Conservation (phyloP, 2,113 vertebrate species). For the Anser brachyrhynchus region DNA sequence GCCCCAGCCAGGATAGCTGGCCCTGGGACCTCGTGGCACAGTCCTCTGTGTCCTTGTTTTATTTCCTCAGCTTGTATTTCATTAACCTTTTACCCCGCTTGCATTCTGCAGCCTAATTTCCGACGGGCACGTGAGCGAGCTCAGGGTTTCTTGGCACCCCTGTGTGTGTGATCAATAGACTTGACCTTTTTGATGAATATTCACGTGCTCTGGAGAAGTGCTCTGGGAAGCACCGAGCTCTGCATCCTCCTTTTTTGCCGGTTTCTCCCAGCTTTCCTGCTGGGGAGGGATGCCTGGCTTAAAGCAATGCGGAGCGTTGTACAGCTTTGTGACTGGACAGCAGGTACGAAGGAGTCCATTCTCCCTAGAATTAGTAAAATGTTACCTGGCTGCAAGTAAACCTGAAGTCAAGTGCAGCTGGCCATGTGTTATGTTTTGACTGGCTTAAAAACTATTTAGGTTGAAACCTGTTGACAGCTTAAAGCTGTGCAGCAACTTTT, state of each 20-base stretch:
- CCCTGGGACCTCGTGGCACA: neutral
- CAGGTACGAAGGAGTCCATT: fast-evolving
- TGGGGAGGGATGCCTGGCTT: fast-evolving
- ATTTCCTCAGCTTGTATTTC: conserved; percentile 32
- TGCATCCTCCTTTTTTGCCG: neutral
- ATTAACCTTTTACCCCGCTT: conserved; percentile 17
- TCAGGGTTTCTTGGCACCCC: fast-evolving
- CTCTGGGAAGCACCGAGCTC: neutral
- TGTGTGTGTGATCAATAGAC: fast-evolving
- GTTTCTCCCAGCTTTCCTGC: neutral
- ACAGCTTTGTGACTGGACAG: neutral
- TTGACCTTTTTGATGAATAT: neutral
- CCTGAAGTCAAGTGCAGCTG: neutral
- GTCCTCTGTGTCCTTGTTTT: neutral
- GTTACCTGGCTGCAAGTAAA: conserved; percentile 8
- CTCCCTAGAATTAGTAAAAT: neutral
- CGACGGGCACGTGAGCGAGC: fast-evolving
- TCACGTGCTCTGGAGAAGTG: fast-evolving
- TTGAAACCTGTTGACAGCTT: conserved; percentile 13
- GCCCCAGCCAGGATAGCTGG: neutral
- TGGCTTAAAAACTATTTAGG: neutral
- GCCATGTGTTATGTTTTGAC: neutral
- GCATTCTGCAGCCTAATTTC: neutral
- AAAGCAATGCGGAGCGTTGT: neutral
- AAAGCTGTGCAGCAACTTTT: neutral